These are phyloP conservation scores for Caenorhabditis sinica DNA, from an alignment of 2,888 invertebrate species.

Conservation along the genomic window DNA sequence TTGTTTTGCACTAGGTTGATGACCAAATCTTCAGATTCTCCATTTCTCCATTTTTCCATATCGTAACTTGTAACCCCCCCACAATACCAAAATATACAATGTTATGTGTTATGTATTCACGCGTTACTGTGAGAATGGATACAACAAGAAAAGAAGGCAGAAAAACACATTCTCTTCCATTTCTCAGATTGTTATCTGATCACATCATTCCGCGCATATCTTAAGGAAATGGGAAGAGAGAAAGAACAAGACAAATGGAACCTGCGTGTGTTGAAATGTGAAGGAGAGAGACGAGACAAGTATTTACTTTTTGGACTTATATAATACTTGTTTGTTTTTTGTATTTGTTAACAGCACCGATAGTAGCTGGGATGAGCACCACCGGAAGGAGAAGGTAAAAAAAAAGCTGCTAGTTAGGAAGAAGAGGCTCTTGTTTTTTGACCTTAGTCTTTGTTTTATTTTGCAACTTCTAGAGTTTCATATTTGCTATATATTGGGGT, in stretches of 20 bases:
- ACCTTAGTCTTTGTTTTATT: not conserved
- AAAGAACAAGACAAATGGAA: not conserved
- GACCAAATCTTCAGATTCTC: too few species aligned
- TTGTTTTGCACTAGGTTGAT: too few species aligned
- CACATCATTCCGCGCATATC: slow-evolving; percentile 40
- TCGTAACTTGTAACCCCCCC: not conserved
- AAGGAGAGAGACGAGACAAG: not conserved
- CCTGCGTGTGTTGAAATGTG: slow-evolving; percentile 19
- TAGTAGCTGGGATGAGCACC: not conserved
- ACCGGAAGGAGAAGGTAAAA: too few species aligned
- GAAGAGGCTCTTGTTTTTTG: too few species aligned
- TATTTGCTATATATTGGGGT: too few species aligned
- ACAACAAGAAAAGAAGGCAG: too few species aligned
- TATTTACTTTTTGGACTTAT: slow-evolving; percentile 42
- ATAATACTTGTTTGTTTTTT: slow-evolving; percentile 43
- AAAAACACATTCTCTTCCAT: not conserved
- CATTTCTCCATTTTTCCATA: too few species aligned
- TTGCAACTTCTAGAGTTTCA: too few species aligned
- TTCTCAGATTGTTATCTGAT: slow-evolving; percentile 21
- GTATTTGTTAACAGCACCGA: slow-evolving; percentile 12
- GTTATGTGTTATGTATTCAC: not conserved
- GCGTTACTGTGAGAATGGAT: slow-evolving; percentile 28
- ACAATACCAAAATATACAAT: not conserved
- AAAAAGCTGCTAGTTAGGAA: not conserved
- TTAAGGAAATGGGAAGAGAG: slow-evolving; percentile 2